A percentile compares a stretch with the other conserved stretches of the same genome.
Conservation (phyloP, 1,140 invertebrate genomes). For the Alviniconcha marisindica region DNA sequence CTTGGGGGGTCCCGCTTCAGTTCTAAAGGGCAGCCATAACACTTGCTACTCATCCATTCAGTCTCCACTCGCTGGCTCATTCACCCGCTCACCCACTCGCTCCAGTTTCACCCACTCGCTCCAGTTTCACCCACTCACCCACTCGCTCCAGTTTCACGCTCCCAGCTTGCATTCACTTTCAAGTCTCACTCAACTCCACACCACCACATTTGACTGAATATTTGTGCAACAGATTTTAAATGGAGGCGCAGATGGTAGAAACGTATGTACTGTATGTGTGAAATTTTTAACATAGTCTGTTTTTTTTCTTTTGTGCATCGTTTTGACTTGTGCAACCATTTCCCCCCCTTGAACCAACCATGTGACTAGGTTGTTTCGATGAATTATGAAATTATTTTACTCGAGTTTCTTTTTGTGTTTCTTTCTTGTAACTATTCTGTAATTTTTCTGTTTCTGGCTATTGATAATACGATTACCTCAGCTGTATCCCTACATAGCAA, state of each 20-base stretch:
- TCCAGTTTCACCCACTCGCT: not conserved
- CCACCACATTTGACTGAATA: not conserved
- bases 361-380: not conserved
- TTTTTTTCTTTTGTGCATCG: not conserved
- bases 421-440: no score
- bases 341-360: not conserved
- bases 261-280: slow-evolving; percentile 5
- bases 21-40: slow-evolving; percentile 19
- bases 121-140: not conserved
- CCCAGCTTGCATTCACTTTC: no score
- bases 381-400: not conserved
- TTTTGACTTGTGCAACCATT: not conserved
- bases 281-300: no score
- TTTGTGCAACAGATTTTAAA: slow-evolving; percentile 15
- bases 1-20: not conserved
- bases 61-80: not conserved
- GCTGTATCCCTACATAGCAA: no score
- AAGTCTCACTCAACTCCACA: no score
- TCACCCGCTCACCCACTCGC: not conserved
- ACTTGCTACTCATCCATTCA: not conserved
- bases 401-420: not conserved
- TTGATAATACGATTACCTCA: no score
- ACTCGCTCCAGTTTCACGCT: no score
- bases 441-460: no score
- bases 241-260: slow-evolving; percentile 5